Evolutionary conservation across 2,113 vertebrate species (phyloP).

Genomic region (Fulica atra): DNA sequence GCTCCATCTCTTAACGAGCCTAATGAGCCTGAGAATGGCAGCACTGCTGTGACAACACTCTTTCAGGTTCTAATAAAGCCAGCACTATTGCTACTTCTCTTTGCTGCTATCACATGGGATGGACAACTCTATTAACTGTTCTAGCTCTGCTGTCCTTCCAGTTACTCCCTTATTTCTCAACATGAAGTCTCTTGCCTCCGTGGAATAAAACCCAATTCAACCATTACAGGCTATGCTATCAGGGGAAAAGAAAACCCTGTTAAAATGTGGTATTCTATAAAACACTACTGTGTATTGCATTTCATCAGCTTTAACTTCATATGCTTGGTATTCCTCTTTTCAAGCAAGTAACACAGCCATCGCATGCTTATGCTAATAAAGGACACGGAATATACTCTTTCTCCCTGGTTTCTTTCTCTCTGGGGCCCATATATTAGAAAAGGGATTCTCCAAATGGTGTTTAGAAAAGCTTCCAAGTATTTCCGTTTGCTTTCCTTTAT

Average conservation of each 20-base stretch:
- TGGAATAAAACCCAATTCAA: background rate
- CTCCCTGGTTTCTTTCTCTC: background rate
- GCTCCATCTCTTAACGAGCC: background rate
- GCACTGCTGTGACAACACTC: background rate
- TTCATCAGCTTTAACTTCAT: background rate
- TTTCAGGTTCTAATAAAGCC: background rate
- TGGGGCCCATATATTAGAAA: background rate
- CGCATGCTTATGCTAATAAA: background rate
- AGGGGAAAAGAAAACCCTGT: background rate
- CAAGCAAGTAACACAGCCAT: background rate
- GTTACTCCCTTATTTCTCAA: background rate
- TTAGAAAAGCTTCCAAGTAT: slow-evolving; percentile 28
- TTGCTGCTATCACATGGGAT: background rate
- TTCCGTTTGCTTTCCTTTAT: slow-evolving; percentile 1
- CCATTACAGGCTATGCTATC: background rate
- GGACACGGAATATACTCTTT: background rate
- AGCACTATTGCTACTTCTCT: background rate
- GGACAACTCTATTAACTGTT: background rate
- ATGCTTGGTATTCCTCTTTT: background rate
- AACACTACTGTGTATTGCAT: background rate
- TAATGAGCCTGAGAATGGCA: background rate
- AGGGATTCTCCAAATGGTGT: background rate
- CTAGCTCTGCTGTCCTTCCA: background rate
- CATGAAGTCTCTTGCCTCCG: background rate
- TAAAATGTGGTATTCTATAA: background rate